Conservation (phyloP, 2,888 invertebrate genomes). For the Scaeva pyrastri region DNA sequence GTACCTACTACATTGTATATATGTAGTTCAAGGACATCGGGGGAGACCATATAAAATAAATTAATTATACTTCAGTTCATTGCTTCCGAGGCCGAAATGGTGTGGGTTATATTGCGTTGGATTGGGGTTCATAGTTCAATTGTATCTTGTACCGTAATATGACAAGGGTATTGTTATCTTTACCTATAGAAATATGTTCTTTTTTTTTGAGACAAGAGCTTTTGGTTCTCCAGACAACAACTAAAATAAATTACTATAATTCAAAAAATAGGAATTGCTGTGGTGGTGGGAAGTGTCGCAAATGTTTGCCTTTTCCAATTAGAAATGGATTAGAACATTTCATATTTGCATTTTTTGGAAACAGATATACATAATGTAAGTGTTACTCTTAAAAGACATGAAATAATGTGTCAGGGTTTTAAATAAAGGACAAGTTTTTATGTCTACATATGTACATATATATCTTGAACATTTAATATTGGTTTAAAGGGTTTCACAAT, state of each 20-base stretch:
- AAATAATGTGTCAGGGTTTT: too few species aligned
- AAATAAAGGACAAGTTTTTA: too few species aligned
- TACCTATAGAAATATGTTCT: neutral
- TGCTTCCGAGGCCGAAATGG: neutral
- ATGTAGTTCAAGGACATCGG: conserved; percentile 5
- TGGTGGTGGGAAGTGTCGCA: neutral
- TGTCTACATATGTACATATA: too few species aligned
- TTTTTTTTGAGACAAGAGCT: too few species aligned
- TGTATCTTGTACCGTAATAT: neutral
- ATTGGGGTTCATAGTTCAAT: neutral
- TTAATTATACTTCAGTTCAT: conserved; percentile 5
- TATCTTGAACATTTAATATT: too few species aligned
- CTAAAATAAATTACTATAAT: neutral
- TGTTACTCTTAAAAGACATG: too few species aligned
- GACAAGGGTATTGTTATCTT: neutral
- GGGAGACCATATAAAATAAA: neutral
- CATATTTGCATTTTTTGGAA: too few species aligned
- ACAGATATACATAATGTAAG: too few species aligned
- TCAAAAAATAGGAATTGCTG: neutral
- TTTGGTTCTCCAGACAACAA: neutral
- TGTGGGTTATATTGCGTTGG: too few species aligned
- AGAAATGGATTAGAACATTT: too few species aligned
- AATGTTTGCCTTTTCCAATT: neutral
- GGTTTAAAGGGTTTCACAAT: too few species aligned
- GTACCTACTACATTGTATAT: too few species aligned